A percentile compares a stretch with the other conserved stretches of the same genome.
phyloP scores from a whole-genome alignment of 2,888 invertebrate species.

The Cheilosia vernalis region DNA sequence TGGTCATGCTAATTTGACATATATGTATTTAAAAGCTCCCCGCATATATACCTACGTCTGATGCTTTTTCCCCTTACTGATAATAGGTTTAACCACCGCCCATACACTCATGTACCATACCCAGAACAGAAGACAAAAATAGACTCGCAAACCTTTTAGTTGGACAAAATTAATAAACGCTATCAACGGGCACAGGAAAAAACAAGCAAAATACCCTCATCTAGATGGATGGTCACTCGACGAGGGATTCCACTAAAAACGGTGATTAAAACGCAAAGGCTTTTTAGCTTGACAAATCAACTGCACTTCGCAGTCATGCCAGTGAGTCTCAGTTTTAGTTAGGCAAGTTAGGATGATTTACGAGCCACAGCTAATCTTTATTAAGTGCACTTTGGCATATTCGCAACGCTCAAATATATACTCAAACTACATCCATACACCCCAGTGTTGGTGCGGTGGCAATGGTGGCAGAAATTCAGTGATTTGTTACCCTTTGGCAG shows the following conservation, averaged over 20 bases:
- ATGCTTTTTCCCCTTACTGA: not conserved
- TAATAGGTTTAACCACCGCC: not conserved
- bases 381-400: constrained; percentile 48
- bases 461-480: constrained; percentile 13
- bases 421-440: not conserved
- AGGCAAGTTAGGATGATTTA: constrained; percentile 38
- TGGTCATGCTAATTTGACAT: not conserved
- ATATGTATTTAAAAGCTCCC: not conserved
- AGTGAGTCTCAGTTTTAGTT: not conserved
- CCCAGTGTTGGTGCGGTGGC: not conserved
- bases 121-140: not conserved
- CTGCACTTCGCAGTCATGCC: constrained; percentile 13
- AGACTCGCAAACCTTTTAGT: constrained; percentile 14
- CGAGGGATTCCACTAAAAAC: not conserved
- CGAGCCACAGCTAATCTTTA: constrained; percentile 41
- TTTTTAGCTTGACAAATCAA: constrained; percentile 10
- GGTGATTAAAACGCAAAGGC: constrained; percentile 28
- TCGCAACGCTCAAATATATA: not conserved
- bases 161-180: constrained; percentile 34
- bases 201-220: constrained; percentile 3
- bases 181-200: not conserved
- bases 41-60: not conserved
- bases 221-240: constrained; percentile 26
- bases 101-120: not conserved
- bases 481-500: constrained; percentile 36